These are phyloP conservation scores for Gallinago jamesoni DNA, from an alignment of 2,113 vertebrate genomes.

Conservation along the genomic window DNA sequence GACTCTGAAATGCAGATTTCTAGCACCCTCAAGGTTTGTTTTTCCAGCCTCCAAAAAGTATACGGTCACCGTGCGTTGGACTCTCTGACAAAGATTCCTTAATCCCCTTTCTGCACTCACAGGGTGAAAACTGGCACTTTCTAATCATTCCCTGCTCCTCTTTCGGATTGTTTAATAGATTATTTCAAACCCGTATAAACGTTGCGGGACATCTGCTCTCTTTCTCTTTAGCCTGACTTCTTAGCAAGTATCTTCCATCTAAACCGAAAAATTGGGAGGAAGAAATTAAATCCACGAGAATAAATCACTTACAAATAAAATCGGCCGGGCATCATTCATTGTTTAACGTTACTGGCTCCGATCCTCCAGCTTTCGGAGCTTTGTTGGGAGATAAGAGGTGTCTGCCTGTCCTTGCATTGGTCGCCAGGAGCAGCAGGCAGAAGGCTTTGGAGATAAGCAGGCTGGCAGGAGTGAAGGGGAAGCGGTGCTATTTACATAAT, in stretches of 20 bases:
- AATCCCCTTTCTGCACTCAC: conserved; percentile 27
- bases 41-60: neutral
- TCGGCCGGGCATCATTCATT: conserved; percentile 78
- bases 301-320: conserved; percentile 84
- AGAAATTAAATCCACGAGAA: conserved; percentile 82
- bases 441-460: conserved; percentile 86
- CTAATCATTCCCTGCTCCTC: conserved; percentile 45
- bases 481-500: conserved; percentile 82
- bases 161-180: conserved; percentile 56
- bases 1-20: conserved; percentile 38
- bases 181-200: conserved; percentile 53
- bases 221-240: conserved; percentile 69
- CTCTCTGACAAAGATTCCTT: conserved; percentile 52
- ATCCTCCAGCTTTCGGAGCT: conserved; percentile 72
- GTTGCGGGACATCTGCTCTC: conserved; percentile 75
- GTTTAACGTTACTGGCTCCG: conserved; percentile 75
- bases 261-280: conserved; percentile 66
- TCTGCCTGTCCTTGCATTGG: conserved; percentile 68
- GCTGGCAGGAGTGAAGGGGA: conserved; percentile 74
- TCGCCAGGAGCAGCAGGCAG: conserved; percentile 82
- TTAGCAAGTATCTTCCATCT: conserved; percentile 85
- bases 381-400: conserved; percentile 84
- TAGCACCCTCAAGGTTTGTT: conserved; percentile 9
- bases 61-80: neutral
- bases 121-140: conserved; percentile 31